Base-by-base conservation (phyloP, 2,888 invertebrate species). In the Chromoteleia sp. region DNA sequence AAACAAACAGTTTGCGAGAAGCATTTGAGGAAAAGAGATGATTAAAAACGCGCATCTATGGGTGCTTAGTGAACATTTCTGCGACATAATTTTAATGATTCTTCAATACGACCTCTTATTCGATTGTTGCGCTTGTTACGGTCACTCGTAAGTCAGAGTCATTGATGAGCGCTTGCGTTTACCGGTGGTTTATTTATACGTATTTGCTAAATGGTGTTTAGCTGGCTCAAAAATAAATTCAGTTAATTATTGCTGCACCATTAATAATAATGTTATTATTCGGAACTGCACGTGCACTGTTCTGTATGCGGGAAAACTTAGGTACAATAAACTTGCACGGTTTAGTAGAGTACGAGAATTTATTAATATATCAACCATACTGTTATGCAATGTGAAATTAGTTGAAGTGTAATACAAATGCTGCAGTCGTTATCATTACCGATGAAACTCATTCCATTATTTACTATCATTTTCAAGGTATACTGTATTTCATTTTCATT, bases 401-500 rank as follows among this genome's bases (percentile, higher is more conserved):
- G 70, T 21, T 25, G 41, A 19, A 56, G 30, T 45, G 15, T 45
- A 41, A 67, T 41, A 21, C 41, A 30, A 59, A 71, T 61, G 36
- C 48, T 15, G 10, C 4, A 70, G 21, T 70, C 33, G 15, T 73
- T 52, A 43, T n/a, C 71, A 52, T 43, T 30, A n/a, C n/a, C n/a
- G 61, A 39, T 41, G 39, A 43, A 61, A 61, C 15, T 45, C 43
- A 15, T 58, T 48, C 7, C 25, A 41, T 58, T 52, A 33, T 73
- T 52, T 50, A 52, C 41, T 33, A 39, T 71, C 45, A 48, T 58
- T 70, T 48, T 14, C 52, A 29, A 36, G n/a, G 30, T 14, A 43
- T 30, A 21, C 3, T 25, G 45, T 56, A 56, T 45, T 56, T 56
- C 48, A 70, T 41, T 43, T 61, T 73, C 61, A 73, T 71, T 59